Conservation (phyloP, 2,888 invertebrate species). For the Gryllus longicercus region DNA sequence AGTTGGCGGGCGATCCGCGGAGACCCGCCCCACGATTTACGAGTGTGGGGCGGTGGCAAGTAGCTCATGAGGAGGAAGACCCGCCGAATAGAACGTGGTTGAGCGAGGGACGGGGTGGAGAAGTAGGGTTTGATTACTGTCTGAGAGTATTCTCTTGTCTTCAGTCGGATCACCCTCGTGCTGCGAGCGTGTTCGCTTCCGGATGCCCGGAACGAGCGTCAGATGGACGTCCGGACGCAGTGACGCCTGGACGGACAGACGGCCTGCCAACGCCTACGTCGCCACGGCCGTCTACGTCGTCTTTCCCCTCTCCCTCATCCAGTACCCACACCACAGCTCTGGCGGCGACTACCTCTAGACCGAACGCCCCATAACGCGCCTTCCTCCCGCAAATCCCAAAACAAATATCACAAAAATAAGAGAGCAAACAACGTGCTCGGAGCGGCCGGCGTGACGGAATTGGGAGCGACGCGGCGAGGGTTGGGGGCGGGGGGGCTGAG, state of each 20-base stretch:
- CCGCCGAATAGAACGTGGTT: no score
- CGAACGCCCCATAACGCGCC: not conserved
- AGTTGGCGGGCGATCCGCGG: not conserved
- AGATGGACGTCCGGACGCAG: not conserved
- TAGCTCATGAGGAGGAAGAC: not conserved
- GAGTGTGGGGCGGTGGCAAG: not conserved
- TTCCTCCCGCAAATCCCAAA: not conserved
- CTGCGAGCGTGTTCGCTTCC: no score
- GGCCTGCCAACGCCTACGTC: no score
- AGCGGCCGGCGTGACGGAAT: not conserved
- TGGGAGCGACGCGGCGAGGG: not conserved
- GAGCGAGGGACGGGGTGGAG: not conserved
- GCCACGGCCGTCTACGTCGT: no score
- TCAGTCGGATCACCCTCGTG: no score
- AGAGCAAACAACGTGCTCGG: not conserved
- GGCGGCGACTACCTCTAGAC: not conserved
- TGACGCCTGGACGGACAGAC: no score
- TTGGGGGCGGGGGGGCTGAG: not conserved
- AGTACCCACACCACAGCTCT: no score
- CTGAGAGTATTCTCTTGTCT: conserved; percentile 17
- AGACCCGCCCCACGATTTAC: not conserved
- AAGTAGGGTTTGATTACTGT: not conserved
- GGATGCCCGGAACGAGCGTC: not conserved
- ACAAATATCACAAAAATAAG: not conserved
- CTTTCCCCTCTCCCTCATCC: no score